Base-by-base conservation (phyloP, 2,113 vertebrate species). In the Gopherus flavomarginatus region DNA sequence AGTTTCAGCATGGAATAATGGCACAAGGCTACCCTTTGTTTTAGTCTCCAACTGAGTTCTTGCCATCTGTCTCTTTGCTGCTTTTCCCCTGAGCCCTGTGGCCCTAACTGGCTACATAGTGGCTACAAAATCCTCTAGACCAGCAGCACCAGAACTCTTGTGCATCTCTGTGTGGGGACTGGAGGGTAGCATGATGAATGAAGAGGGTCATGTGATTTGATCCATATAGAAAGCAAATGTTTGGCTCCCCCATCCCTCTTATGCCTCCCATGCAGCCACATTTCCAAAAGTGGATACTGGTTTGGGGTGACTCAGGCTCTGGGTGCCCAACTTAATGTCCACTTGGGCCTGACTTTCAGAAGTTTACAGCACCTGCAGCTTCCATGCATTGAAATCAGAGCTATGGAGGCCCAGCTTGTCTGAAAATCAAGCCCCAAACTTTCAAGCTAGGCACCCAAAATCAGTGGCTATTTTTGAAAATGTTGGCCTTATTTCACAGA, bases 1-100 rank as follows among this genome's bases (percentile, higher is more conserved):
- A 88, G 81, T 53, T 95, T 77, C 72, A 93, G 93, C 95, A 90
- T 7, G 1, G 81, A 87, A 94, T 92, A 93, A 57, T 90, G 92
- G 93, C 90, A 91, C 78, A 62, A 35, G 53, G 92, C 90, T 81
- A 87, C 53, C 29, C 81, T 91, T 95, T 85, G 83, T 79, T 96
- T 97, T 85, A 87, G 83, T 85, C 86, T 44, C 56, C 83, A 83
- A 0, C 0, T 78, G 90, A 88, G 85, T 85, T 81, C 89, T 96
- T 85, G 29, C 87, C 85, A 72, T 31, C 62, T 29, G 59, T 84
- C 9, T 56, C 82, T 86, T 35, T 5, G 53, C 87, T 81, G 83
- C 95, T 81, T 84, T 57, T 83, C 53, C 83, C 83, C 4, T 3
- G 78, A 83, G 90, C 92, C 89, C 65, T 17, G 50, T 90, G 81